Conservation (phyloP, 2,888 invertebrate species). For the Metellina segmentata region DNA sequence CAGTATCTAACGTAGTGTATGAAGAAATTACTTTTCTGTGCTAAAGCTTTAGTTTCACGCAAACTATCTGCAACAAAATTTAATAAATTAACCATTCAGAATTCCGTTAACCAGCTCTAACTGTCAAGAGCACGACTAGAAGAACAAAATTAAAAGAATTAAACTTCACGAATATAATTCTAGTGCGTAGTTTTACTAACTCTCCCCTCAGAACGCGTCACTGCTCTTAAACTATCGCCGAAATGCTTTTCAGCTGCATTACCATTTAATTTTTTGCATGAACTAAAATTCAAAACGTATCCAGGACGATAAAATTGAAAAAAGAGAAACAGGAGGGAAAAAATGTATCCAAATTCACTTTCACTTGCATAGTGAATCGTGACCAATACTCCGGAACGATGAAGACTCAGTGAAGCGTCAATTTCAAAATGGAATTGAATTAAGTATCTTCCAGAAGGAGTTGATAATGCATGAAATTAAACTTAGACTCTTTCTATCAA, state of each 20-base stretch:
- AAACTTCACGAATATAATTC: too few species aligned
- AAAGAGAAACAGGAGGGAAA: not conserved
- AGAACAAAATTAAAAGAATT: too few species aligned
- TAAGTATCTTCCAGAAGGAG: slow-evolving; percentile 25
- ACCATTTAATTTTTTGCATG: not conserved
- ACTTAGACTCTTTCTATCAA: slow-evolving; percentile 10
- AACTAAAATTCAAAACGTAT: too few species aligned
- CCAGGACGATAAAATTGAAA: slow-evolving; percentile 11
- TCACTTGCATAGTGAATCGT: slow-evolving; percentile 1
- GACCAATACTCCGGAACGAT: slow-evolving; percentile 35
- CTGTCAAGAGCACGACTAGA: too few species aligned
- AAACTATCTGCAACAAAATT: too few species aligned
- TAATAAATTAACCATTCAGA: too few species aligned
- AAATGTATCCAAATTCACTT: not conserved
- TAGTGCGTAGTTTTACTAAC: too few species aligned
- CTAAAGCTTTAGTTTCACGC: too few species aligned
- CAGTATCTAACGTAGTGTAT: too few species aligned
- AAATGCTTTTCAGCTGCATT: slow-evolving; percentile 2
- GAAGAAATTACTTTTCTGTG: too few species aligned
- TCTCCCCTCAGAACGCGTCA: not conserved
- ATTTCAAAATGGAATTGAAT: slow-evolving; percentile 60
- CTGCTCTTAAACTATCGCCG: slow-evolving; percentile 18
- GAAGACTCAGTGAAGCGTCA: slow-evolving; percentile 34
- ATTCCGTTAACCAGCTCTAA: too few species aligned
- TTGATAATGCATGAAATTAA: slow-evolving; percentile 68